Base-by-base conservation (phyloP, 1,140 invertebrate genomes). In the Scaptomyza graminum region DNA sequence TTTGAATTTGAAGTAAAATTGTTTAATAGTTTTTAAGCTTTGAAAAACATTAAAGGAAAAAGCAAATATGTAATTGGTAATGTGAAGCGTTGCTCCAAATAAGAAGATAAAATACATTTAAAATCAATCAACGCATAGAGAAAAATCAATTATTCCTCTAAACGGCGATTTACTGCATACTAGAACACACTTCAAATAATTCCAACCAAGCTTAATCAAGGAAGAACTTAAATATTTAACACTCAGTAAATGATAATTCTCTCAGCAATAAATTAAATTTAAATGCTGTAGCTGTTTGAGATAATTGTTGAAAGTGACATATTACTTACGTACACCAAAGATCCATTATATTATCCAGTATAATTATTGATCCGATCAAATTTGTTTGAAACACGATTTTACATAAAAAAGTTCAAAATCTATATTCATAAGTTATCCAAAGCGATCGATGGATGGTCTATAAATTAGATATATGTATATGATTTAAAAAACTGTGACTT, bases 311-410 rank as follows among this genome's bases (percentile, higher is more conserved):
- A 22, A 22, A 22, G 2, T 31, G 28, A 31, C 6, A 6, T 5
- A 31, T 31, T 4, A 25, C 25, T 3, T 25, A 25, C 25, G 22
- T 47, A 62, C 49, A 66, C 61, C 52, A 67, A 77, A 85, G 78
- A 75, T 77, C 66, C 66, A 87, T 85, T 85, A 28, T 25, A 44
- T 41, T 39, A 56, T 37, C 41, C 41, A 60, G 59, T 52, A 15
- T 25, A 46, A 55, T 7, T 12, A 16, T 25, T 28, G 56, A 78
- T 78, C 78, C 61, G 67, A 88, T 82, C 72, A 78, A 82, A 82
- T 87, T 82, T 82, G 83, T 88, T 82, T 56, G 66, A 76, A 82
- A 88, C 75, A 88, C 75, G 70, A 74, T 88, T 72, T 6, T 9
- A 2, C 8, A 76, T 31, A 87, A 69, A 73, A 31, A 88, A 22